Base-by-base conservation (phyloP, 2,888 invertebrate species). In the Drosophila paramelanica region DNA sequence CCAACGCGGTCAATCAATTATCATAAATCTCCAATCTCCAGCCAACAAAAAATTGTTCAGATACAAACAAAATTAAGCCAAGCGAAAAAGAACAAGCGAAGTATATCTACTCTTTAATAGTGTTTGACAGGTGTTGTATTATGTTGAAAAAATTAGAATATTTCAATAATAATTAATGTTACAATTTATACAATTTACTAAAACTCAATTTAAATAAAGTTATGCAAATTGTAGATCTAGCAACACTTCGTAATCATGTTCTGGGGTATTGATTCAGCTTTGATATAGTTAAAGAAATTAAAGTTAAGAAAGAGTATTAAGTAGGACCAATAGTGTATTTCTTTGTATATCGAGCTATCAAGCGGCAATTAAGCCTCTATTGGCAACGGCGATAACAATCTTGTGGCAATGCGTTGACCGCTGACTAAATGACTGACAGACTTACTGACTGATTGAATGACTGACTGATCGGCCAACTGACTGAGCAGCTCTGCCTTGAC, bases 311-410 rank as follows among this genome's bases (percentile, higher is more conserved):
- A 58, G 31, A 23, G 23, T 23, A 23, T 23, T 23, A 23, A 23
- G 4, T 23, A 23, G 23, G 4, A 23, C 23, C 4, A 4, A 4
- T 23, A 23, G 20, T 4, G 23, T 23, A 23, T 23, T 23, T 4
- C 23, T 23, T 23, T 23, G 4, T 23, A 4, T 4, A 23, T 23
- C 4, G 62, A 66, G 61, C 69, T 71, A 88, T 88, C 77, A 79
- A 71, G 59, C 74, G 62, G 73, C 88, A 84, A 84, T 84, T 84
- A 88, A 85, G 82, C 73, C 70, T 74, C 66, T 79, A 74, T 77
- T 56, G 68, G 82, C 74, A 77, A 72, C 51, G 38, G 64, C 72
- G 83, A 88, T 85, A 85, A 82, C 69, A 85, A 83, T 82, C 88
- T 77, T 53, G 47, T 73, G 69, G 79, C 75, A 78, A 75, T 67